These are phyloP conservation scores for Stomatorhinus ivindoensis DNA, from an alignment of 2,113 vertebrate genomes.

Conservation along the genomic window DNA sequence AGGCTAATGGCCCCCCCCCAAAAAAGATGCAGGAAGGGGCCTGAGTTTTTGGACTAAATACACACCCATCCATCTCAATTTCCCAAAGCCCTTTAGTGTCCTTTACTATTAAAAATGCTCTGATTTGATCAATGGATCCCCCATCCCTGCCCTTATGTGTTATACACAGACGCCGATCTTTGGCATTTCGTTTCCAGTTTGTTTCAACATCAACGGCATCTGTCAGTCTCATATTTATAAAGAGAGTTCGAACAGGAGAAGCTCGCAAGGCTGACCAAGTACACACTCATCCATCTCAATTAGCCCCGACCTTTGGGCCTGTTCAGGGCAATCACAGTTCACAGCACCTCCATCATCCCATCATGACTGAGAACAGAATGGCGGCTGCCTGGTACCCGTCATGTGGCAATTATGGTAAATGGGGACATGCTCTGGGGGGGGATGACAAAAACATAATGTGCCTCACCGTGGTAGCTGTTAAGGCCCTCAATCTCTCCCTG, in stretches of 20 bases:
- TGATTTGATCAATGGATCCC: background rate
- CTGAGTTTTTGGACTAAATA: slow-evolving; percentile 4
- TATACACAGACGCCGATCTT: slow-evolving; percentile 9
- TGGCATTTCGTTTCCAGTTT: slow-evolving; percentile 3
- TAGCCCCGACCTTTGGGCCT: background rate
- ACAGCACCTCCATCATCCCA: background rate
- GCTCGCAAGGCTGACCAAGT: background rate
- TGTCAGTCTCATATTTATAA: slow-evolving; percentile 9
- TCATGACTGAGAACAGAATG: background rate
- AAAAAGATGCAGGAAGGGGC: slow-evolving; percentile 1
- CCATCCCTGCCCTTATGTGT: background rate
- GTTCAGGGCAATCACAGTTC: background rate
- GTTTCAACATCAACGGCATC: background rate
- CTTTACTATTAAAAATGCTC: slow-evolving; percentile 13
- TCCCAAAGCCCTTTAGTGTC: slow-evolving; percentile 1
- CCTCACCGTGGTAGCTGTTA: background rate
- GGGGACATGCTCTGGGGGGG: background rate
- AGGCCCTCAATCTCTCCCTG: background rate
- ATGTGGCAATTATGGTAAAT: no score
- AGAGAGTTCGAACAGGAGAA: slow-evolving; percentile 6
- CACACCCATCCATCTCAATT: slow-evolving; percentile 20
- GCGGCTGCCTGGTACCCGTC: background rate
- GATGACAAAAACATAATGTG: background rate
- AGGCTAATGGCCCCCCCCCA: slow-evolving; percentile 4
- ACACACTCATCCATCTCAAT: slow-evolving; percentile 15